Conservation (phyloP, 1,140 invertebrate species). For the Calosoma granatense region DNA sequence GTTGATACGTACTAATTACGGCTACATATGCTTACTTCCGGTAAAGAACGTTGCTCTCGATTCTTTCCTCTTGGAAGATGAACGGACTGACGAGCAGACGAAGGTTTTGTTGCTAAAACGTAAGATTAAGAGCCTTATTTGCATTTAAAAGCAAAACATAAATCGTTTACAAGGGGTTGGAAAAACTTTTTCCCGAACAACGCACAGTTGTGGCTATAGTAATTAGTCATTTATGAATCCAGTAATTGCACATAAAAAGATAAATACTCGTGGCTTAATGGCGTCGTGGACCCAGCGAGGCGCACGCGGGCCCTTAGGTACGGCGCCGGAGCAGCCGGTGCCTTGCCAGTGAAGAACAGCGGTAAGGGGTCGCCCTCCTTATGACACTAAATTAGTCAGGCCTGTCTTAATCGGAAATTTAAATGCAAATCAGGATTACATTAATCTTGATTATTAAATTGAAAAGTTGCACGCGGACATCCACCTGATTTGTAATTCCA, state of each 20-base stretch:
- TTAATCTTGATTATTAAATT: slow-evolving; percentile 27
- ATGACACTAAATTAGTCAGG: slow-evolving; percentile 29
- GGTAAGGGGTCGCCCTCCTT: slow-evolving; percentile 21
- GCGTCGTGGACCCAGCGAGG: slow-evolving; percentile 16
- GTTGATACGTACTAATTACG: too few relatives aligned
- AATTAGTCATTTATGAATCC: slow-evolving; percentile 37
- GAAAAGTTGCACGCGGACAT: slow-evolving; percentile 17
- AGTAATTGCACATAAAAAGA: slow-evolving; percentile 36
- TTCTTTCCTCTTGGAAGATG: background rate
- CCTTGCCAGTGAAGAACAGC: slow-evolving; percentile 15
- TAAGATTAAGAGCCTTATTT: slow-evolving; percentile 14
- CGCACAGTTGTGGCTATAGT: slow-evolving; percentile 27
- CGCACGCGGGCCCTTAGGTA: slow-evolving; percentile 12
- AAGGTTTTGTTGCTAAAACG: slow-evolving; percentile 8
- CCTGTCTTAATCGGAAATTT: slow-evolving; percentile 22
- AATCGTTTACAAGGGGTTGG: slow-evolving; percentile 26
- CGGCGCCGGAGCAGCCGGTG: slow-evolving; percentile 17
- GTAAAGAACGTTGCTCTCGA: background rate
- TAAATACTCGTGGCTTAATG: slow-evolving; percentile 31
- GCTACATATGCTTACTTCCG: background rate
- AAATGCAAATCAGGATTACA: slow-evolving; percentile 27
- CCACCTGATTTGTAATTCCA: background rate
- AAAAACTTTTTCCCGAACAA: slow-evolving; percentile 26
- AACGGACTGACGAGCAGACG: background rate
- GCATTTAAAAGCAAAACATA: slow-evolving; percentile 20